Evolutionary conservation across 92 coral and sea anemone species (phyloP).

Genomic region (Plumapathes pennacea): DNA sequence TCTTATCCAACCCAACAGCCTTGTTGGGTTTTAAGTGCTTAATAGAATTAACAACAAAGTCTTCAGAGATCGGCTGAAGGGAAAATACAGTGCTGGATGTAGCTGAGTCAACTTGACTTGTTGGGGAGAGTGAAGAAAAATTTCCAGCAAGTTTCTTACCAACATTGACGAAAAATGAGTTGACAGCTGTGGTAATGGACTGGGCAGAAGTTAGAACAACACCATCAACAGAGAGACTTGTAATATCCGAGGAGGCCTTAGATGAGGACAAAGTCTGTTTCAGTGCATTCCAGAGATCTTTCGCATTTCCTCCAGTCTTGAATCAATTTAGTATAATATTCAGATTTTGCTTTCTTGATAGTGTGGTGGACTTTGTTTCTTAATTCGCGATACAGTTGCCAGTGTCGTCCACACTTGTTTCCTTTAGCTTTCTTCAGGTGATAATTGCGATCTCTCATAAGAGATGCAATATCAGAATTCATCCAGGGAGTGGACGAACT

Average conservation of each 20-base stretch:
- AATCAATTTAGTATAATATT: constrained; percentile 23
- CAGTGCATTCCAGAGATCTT: constrained; percentile 25
- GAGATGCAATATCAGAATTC: constrained; percentile 7
- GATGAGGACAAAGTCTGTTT: constrained; percentile 17
- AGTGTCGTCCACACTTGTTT: constrained; percentile 4
- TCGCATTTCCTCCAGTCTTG: constrained; percentile 10
- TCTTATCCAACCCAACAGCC: background rate
- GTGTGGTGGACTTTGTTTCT: constrained; percentile 25
- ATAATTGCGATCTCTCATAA: constrained; percentile 16
- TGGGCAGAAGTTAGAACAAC: constrained; percentile 9
- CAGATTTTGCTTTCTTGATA: constrained; percentile 23
- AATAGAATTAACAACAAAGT: constrained; percentile 1
- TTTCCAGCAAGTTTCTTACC: constrained; percentile 24
- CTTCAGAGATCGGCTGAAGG: constrained; percentile 13
- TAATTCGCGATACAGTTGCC: constrained; percentile 9
- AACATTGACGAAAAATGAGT: constrained; percentile 20
- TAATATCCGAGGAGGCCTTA: constrained; percentile 1
- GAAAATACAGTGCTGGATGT: background rate
- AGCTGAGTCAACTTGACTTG: background rate
- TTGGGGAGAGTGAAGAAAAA: background rate
- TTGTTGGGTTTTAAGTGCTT: background rate
- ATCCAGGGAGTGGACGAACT: constrained; percentile 23
- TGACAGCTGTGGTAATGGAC: constrained; percentile 9
- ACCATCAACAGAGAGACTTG: constrained; percentile 12
- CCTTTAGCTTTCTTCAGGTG: constrained; percentile 5